These are phyloP conservation scores for Coremacera marginata DNA, from an alignment of 2,888 invertebrate species.

Conservation along the genomic window DNA sequence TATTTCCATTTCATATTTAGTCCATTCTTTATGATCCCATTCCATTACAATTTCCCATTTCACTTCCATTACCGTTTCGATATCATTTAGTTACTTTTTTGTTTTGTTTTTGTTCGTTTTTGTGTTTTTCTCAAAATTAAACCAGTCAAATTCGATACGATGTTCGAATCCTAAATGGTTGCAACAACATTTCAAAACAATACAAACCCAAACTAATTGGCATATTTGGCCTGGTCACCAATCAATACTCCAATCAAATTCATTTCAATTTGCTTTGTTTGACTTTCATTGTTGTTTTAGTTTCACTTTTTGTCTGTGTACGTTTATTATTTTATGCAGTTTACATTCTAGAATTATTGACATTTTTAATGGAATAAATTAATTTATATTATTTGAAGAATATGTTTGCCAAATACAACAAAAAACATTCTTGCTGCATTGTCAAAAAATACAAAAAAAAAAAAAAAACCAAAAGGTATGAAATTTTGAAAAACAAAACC, in stretches of 20 bases:
- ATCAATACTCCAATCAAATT: slow-evolving; percentile 39
- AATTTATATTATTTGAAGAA: slow-evolving; percentile 19
- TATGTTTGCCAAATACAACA: slow-evolving; percentile 36
- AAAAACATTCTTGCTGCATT: slow-evolving; percentile 17
- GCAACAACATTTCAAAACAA: slow-evolving; percentile 9
- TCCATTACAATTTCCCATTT: neutral
- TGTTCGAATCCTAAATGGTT: slow-evolving; percentile 24
- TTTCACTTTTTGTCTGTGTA: slow-evolving; percentile 30
- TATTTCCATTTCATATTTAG: neutral
- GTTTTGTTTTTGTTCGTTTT: neutral
- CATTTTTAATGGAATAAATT: slow-evolving; percentile 39
- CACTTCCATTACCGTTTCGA: neutral
- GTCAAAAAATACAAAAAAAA: slow-evolving; percentile 38
- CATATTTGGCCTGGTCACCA: slow-evolving; percentile 60
- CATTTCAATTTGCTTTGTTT: slow-evolving; percentile 42
- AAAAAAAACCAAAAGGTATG: slow-evolving; percentile 30
- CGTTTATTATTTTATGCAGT: slow-evolving; percentile 18
- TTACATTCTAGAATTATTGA: slow-evolving; percentile 39
- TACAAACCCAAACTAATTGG: slow-evolving; percentile 61
- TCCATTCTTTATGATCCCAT: neutral
- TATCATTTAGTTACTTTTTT: neutral
- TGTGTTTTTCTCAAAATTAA: neutral
- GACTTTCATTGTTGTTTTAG: slow-evolving; percentile 35
- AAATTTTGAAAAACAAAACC: slow-evolving; percentile 8
- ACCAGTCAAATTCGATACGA: slow-evolving; percentile 29